These are phyloP conservation scores for Chymomyza caudatula DNA, from an alignment of 2,888 invertebrate species.

Conservation along the genomic window DNA sequence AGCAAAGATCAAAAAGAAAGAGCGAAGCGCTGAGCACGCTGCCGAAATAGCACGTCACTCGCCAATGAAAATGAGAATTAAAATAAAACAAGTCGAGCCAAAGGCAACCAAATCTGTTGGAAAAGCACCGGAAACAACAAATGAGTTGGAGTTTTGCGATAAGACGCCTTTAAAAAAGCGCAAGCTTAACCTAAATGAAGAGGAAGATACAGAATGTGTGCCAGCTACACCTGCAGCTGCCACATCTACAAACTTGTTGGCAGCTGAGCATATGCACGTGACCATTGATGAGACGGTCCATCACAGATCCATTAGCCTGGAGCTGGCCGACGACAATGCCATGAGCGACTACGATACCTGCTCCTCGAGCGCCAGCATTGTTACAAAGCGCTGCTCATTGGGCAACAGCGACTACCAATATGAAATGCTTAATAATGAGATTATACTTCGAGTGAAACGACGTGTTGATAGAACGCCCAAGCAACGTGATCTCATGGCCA, in stretches of 20 bases:
- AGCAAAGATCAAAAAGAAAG: background rate
- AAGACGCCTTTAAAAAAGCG: conserved; percentile 36
- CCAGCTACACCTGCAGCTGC: background rate
- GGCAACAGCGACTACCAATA: conserved; percentile 73
- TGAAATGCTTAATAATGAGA: conserved; percentile 65
- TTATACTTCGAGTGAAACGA: conserved; percentile 67
- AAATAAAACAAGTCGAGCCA: conserved; percentile 5
- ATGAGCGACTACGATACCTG: background rate
- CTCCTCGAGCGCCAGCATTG: background rate
- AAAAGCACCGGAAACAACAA: background rate
- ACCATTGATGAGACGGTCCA: conserved; percentile 50
- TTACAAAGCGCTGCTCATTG: conserved; percentile 65
- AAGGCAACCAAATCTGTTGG: conserved; percentile 1
- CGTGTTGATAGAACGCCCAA: conserved; percentile 8
- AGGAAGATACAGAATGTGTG: background rate
- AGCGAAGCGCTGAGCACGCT: background rate
- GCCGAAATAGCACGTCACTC: background rate
- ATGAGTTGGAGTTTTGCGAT: background rate
- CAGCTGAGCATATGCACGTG: conserved; percentile 12
- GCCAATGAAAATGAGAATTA: background rate
- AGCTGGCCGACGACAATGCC: background rate
- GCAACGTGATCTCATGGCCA: background rate
- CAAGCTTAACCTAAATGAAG: conserved; percentile 16
- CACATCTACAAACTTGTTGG: background rate
- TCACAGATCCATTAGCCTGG: conserved; percentile 2